Conservation (phyloP, 2,113 vertebrate species). For the Etheostoma cragini region DNA sequence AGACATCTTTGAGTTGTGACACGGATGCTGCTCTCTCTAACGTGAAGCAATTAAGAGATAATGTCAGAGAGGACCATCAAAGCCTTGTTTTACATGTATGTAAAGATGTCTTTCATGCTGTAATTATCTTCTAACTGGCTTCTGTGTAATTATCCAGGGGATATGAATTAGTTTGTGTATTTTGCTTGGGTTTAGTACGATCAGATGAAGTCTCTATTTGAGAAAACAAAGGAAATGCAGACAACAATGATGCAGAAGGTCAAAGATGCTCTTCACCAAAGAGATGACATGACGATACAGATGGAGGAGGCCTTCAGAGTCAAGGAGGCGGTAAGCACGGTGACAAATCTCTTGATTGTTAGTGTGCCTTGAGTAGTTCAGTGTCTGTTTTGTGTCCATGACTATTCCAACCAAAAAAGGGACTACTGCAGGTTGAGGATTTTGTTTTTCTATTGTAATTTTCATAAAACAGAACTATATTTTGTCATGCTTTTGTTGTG, state of each 20-base stretch:
- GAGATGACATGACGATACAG: conserved; percentile 76
- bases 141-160: background rate
- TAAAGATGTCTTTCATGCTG: background rate
- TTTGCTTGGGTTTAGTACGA: conserved; percentile 55
- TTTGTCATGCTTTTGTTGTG: background rate
- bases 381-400: background rate
- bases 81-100: conserved; percentile 75
- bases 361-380: background rate
- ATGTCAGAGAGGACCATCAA: conserved; percentile 74
- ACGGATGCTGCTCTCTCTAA: conserved; percentile 68
- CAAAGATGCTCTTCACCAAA: conserved; percentile 79
- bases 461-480: background rate
- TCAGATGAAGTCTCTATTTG: conserved; percentile 73
- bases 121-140: too few relatives aligned
- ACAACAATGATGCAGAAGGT: conserved; percentile 79
- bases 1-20: conserved; percentile 69
- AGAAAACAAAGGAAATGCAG: conserved; percentile 72
- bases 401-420: background rate
- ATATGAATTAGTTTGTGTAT: background rate
- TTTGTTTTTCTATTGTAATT: background rate
- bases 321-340: conserved; percentile 85
- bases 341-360: background rate
- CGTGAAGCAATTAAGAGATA: conserved; percentile 62
- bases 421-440: background rate
- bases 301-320: conserved; percentile 82